Evolutionary conservation across 2,797 vertebrate species (phyloP).

Genomic region (Hylomyscus alleni): DNA sequence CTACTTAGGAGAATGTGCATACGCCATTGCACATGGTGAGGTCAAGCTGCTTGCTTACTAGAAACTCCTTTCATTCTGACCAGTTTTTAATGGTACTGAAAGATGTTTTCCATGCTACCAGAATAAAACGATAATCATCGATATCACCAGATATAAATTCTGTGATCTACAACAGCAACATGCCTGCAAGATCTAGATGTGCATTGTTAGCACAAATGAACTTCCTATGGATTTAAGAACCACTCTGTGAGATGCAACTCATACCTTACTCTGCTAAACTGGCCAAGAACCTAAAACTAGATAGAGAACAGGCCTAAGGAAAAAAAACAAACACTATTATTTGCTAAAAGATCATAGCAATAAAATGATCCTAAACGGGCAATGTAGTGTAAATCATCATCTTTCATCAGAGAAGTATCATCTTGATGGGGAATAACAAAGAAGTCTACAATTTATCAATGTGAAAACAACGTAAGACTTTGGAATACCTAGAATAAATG

Average conservation of each 20-base stretch:
- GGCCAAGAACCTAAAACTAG: background rate
- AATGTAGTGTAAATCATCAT: background rate
- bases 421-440: background rate
- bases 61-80: too few relatives aligned
- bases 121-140: background rate
- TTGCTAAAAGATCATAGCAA: background rate
- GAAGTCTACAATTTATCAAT: background rate
- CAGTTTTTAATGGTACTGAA: background rate
- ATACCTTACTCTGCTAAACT: background rate
- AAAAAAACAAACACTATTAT: background rate
- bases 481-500: background rate
- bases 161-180: too few relatives aligned
- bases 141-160: background rate
- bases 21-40: too few relatives aligned
- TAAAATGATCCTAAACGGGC: background rate
- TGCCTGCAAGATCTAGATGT: background rate
- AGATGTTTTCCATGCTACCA: background rate
- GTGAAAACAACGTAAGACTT: background rate
- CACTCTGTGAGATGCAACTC: background rate
- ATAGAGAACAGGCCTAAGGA: background rate
- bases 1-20: too few relatives aligned
- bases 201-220: too few relatives aligned
- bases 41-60: background rate
- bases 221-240: background rate
- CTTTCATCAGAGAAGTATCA: background rate